Evolutionary conservation across 2,797 vertebrate species (phyloP).

Genomic region (Gobio occitaniae): DNA sequence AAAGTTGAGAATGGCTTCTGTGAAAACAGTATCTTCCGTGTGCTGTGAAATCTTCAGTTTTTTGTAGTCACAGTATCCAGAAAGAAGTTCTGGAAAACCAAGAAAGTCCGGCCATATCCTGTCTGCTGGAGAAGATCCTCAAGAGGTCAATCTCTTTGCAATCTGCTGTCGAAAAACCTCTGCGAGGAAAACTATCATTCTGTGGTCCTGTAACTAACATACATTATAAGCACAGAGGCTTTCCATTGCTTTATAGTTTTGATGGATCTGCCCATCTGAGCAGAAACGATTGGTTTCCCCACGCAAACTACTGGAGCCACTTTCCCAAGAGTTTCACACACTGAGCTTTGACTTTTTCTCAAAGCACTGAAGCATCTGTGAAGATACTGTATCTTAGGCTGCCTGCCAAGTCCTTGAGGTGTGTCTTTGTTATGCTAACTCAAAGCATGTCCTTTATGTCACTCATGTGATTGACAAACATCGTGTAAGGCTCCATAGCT

Average conservation of each 20-base stretch:
- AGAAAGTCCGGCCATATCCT: too few species aligned
- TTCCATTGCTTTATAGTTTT: too few species aligned
- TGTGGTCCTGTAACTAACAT: not conserved
- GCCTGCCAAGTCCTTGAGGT: not conserved
- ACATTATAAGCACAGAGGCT: not conserved
- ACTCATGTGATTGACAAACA: not conserved
- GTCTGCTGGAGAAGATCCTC: not conserved
- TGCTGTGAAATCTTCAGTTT: not conserved
- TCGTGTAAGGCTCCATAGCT: not conserved
- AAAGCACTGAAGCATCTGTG: not conserved
- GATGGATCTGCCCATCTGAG: too few species aligned
- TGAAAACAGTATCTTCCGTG: not conserved
- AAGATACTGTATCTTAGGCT: not conserved
- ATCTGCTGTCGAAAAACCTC: not conserved
- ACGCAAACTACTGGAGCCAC: not conserved
- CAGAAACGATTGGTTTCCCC: too few species aligned
- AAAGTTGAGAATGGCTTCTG: not conserved
- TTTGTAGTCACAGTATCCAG: constrained; percentile 3
- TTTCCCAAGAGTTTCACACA: not conserved
- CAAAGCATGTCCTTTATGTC: not conserved
- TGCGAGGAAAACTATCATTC: not conserved
- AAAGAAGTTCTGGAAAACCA: not conserved
- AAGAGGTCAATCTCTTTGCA: not conserved
- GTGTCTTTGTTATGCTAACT: not conserved
- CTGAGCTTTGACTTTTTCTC: not conserved